Percentiles rank a stretch among this genome's conserved stretches.
phyloP scores from a whole-genome alignment of 2,113 vertebrate species.

The Pavo muticus region DNA sequence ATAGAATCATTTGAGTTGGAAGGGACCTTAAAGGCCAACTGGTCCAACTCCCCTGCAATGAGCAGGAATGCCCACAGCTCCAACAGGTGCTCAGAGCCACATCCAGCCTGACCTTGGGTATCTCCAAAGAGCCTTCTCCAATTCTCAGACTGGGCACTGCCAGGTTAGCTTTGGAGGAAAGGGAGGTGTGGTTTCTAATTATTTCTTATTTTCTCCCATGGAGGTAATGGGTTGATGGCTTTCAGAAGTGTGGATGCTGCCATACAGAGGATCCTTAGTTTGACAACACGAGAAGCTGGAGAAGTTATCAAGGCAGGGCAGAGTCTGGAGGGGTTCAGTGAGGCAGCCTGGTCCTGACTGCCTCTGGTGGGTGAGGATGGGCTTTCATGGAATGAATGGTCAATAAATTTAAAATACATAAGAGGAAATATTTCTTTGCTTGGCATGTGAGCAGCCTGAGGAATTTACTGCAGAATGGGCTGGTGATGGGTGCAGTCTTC shows the following conservation, averaged over 20 bases:
- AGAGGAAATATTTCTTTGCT: background rate
- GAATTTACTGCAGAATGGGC: background rate
- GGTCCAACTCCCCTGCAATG: no score
- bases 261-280: background rate
- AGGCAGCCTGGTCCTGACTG: background rate
- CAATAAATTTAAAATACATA: background rate
- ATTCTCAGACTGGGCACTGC: fast-evolving
- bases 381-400: background rate
- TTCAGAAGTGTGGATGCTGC: background rate
- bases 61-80: no score
- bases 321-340: background rate
- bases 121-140: no score
- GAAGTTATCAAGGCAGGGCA: background rate
- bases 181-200: background rate
- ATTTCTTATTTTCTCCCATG: background rate
- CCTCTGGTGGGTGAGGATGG: background rate
- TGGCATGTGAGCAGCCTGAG: background rate
- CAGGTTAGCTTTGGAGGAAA: background rate
- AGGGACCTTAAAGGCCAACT: no score
- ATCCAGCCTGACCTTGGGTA: no score
- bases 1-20: no score
- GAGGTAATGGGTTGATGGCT: background rate
- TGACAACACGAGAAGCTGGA: background rate
- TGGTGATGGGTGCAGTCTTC: background rate
- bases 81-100: no score